Evolutionary conservation across 2,888 invertebrate genomes (phyloP), one percentile per base, ranked within the genome.

Genomic region (Lamellibrachia columna): DNA sequence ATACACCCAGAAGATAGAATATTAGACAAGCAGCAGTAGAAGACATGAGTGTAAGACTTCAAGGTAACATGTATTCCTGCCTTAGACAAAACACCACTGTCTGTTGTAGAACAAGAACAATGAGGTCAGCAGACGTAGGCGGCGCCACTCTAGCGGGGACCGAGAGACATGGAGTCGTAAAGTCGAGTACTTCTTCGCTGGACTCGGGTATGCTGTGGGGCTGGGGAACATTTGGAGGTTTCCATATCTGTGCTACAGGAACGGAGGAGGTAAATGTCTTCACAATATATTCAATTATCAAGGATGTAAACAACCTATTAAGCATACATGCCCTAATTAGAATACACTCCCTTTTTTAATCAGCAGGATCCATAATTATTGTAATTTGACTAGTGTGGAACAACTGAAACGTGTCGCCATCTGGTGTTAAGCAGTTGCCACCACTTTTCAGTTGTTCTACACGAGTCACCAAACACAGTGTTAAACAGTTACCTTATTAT

Each of bases 181-280:
- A 60, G 58, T 94, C 58, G 94, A 94, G 75, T 94, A 94, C 92
- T 93, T 94, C 92, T 93, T 94, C 40, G 94, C 94, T 6, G 92
- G 93, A 55, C 92, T 94, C 28, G 94, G 94, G 6, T 94, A 94
- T 90, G 94, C 94, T 40, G 94, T 94, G 40, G 94, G 94, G 28
- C 92, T 94, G 2, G 94, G 94, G 7, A 94, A 94, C 75, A 93
- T 94, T 40, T 94, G 94, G 94, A 92, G 94, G 90, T 94, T 94
- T 90, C 94, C 94, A 0, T 94, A 94, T 92, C 92, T 94, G 52
- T 94, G 94, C 93, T 94, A 94, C 93, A 93, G 93, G 60, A 94
- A 94, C 92, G 94, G 94, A 52, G 94, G 94, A 93, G 94, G 94
- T 94, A 92, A 92, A 91, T 75, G 8, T 8, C 8, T 11, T 90